Percentiles rank a stretch among this genome's conserved stretches.
Conservation (phyloP, 2,113 vertebrate species). For the Phalacrocorax brasilianus region DNA sequence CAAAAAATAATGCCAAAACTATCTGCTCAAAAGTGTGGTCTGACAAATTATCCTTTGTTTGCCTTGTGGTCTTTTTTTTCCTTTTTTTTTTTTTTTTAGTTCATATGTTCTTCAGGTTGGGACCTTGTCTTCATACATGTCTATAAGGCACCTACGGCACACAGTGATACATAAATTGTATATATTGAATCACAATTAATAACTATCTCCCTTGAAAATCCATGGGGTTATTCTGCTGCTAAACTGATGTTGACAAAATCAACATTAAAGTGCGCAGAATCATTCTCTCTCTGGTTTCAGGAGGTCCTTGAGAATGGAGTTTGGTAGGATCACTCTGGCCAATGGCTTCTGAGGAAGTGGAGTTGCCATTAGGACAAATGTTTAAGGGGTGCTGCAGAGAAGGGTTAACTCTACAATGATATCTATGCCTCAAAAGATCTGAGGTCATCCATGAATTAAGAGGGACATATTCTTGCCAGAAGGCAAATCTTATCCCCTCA, state of each 20-base stretch:
- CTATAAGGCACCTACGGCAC: not conserved
- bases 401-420: not conserved
- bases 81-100: not conserved
- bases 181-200: not conserved
- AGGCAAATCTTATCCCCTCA: not conserved
- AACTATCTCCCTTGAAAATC: not conserved
- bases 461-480: not conserved
- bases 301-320: not conserved
- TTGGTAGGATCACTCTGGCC: not conserved
- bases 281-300: not conserved
- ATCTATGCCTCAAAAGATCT: not conserved
- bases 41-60: not conserved
- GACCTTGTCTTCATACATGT: not conserved
- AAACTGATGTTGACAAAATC: not conserved
- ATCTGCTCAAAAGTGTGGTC: not conserved
- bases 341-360: not conserved
- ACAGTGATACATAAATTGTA: not conserved
- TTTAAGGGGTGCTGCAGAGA: not conserved
- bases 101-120: not conserved
- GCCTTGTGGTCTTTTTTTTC: rapidly evolving
- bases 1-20: not conserved
- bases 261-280: rapidly evolving
- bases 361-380: not conserved
- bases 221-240: not conserved
- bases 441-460: not conserved